Conservation (phyloP, 2,888 invertebrate species). For the Lamproptera curius region DNA sequence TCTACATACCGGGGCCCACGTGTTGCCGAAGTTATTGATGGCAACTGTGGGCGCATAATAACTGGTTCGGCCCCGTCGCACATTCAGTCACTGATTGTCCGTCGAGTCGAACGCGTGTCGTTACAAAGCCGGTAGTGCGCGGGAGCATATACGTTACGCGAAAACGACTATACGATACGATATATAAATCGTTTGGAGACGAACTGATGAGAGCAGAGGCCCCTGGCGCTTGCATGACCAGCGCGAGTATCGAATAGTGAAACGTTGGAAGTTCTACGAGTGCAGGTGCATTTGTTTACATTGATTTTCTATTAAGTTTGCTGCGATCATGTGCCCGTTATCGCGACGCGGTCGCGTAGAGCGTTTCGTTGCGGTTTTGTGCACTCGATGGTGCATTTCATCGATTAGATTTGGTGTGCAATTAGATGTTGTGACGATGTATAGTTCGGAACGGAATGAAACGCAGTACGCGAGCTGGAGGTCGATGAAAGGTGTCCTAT, state of each 20-base stretch:
- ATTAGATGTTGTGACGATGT: no score
- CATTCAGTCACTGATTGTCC: conserved; percentile 70
- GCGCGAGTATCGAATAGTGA: conserved; percentile 29
- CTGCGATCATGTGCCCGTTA: conserved; percentile 16
- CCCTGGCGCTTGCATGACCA: conserved; percentile 43
- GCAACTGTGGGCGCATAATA: conserved; percentile 73
- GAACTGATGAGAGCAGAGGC: conserved; percentile 49
- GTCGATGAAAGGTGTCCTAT: conserved; percentile 12
- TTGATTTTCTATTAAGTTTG: conserved; percentile 25
- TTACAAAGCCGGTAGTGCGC: conserved; percentile 49
- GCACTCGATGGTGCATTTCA: not conserved
- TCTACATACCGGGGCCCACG: conserved; percentile 58
- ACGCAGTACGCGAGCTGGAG: not conserved
- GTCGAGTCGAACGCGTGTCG: conserved; percentile 64
- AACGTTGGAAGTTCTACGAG: conserved; percentile 53
- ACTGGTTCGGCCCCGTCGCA: conserved; percentile 59
- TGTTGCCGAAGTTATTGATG: conserved; percentile 67
- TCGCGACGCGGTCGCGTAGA: conserved; percentile 3
- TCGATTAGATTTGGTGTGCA: no score
- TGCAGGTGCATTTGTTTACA: conserved; percentile 67
- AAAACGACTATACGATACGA: conserved; percentile 37
- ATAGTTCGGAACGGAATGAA: not conserved
- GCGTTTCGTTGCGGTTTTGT: not conserved
- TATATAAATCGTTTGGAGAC: conserved; percentile 38
- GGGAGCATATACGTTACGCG: conserved; percentile 45